Evolutionary conservation across 64 coral and sea anemone genomes (phyloP), one percentile per base, ranked within the genome.

Genomic region (Montipora foliosa): DNA sequence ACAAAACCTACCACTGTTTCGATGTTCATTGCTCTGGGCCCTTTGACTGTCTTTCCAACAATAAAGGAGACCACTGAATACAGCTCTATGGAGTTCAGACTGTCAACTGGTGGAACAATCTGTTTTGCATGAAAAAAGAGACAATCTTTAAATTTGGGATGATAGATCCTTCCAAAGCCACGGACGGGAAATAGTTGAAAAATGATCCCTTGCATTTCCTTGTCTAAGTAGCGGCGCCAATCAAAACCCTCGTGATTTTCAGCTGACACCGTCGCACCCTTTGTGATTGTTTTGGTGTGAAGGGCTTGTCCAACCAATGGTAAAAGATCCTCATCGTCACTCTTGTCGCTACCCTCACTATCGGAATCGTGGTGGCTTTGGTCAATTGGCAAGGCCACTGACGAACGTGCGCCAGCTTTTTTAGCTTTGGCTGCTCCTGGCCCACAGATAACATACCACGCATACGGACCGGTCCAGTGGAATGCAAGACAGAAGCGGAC

Each of bases 41-140:
- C 83, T 75, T 16, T 82, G 14, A 19, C 46, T 19, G 61, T 76
- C 70, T 44, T 89, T 21, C 66, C 91, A 83, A 96, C 95, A 13
- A 57, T 90, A 73, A 96, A 96, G 0, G 71, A 84, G 17, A 96
- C 73, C 79, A 96, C 79, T 48, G 80, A 78, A 25, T 83, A 58
- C 69, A 53, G 67, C n/a, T 49, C 10, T 72, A 96, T 83, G 2
- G 21, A 29, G 6, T 66, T 46, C 5, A 96, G 87, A 68, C 69
- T 62, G 16, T 96, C 87, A 44, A 93, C 91, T 11, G 95, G 95
- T 19, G 90, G 86, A 73, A 79, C 87, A 24, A 96, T 59, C 55
- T 96, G 95, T 45, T 55, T 89, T 17, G 73, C 79, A 71, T 96
- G 95, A 79, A 96, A 96, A 74, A 86, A 96, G 29, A 96, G 86